Evolutionary conservation across 2,113 vertebrate species (phyloP).

Genomic region (Lepus timidus): DNA sequence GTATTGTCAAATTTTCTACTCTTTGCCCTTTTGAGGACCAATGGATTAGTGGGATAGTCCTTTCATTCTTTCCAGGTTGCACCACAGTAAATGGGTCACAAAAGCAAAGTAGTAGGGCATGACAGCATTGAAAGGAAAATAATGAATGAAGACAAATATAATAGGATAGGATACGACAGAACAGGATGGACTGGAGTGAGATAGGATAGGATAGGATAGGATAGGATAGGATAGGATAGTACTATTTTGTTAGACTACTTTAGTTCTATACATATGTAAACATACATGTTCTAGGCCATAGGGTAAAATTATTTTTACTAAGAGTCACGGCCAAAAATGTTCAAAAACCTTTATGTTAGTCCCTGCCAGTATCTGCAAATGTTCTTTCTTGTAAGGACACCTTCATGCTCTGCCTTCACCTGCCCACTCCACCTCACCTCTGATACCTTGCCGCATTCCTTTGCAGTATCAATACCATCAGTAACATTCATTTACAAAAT

Average conservation of each 20-base stretch:
- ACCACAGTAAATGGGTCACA: background rate
- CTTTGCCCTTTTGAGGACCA: background rate
- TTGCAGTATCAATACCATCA: background rate
- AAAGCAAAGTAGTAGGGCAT: background rate
- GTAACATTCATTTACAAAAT: background rate
- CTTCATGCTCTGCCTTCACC: background rate
- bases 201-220: rapidly evolving
- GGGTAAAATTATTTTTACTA: background rate
- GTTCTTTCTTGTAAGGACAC: background rate
- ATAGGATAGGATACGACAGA: background rate
- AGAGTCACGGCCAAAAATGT: background rate
- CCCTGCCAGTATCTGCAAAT: background rate
- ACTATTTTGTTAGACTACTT: background rate
- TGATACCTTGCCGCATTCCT: background rate
- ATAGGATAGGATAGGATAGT: rapidly evolving
- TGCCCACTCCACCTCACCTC: background rate
- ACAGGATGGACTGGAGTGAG: background rate
- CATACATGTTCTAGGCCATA: background rate
- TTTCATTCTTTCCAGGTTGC: background rate
- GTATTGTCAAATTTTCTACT: background rate
- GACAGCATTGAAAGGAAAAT: background rate
- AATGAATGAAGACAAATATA: background rate
- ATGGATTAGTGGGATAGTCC: background rate
- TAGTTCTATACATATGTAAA: background rate
- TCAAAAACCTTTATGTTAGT: background rate